phyloP scores from a whole-genome alignment of 1,140 invertebrate species.

The Diprion similis region DNA sequence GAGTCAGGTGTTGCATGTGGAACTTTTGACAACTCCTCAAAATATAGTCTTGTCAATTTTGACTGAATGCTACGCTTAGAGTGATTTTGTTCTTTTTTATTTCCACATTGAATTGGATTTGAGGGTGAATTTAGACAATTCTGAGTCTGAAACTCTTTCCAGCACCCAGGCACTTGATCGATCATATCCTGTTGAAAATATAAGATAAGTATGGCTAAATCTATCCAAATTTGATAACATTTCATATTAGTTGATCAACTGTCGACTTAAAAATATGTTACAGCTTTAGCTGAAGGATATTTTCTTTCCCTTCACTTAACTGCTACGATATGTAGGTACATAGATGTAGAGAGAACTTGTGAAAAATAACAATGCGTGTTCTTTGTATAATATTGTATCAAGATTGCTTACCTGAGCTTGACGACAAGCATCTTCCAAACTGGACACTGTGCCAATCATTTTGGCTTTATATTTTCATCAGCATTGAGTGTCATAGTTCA shows the following conservation, averaged over 20 bases:
- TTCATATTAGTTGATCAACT: too few species aligned
- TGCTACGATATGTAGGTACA: too few species aligned
- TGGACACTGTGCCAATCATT: constrained; percentile 56
- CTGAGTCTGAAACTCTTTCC: constrained; percentile 43
- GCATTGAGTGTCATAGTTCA: constrained; percentile 50
- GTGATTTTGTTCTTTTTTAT: constrained; percentile 53
- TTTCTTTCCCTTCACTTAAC: too few species aligned
- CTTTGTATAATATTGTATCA: neutral
- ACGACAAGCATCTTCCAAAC: constrained; percentile 56
- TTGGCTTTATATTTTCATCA: constrained; percentile 42
- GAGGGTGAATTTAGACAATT: constrained; percentile 37
- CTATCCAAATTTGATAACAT: neutral
- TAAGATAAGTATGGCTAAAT: neutral
- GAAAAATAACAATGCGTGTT: too few species aligned
- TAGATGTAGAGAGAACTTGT: too few species aligned
- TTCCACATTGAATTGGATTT: constrained; percentile 38
- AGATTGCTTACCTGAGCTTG: constrained; percentile 51
- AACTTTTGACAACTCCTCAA: constrained; percentile 56
- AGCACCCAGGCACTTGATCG: constrained; percentile 49
- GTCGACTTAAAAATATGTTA: too few species aligned
- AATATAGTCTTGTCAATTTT: constrained; percentile 58
- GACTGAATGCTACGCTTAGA: constrained; percentile 56
- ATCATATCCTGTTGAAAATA: constrained; percentile 49
- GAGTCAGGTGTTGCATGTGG: constrained; percentile 58
- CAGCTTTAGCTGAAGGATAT: too few species aligned